A percentile compares a stretch with the other conserved stretches of the same genome.
Conservation (phyloP, 2,888 invertebrate species). For the Oasisia sp. region DNA sequence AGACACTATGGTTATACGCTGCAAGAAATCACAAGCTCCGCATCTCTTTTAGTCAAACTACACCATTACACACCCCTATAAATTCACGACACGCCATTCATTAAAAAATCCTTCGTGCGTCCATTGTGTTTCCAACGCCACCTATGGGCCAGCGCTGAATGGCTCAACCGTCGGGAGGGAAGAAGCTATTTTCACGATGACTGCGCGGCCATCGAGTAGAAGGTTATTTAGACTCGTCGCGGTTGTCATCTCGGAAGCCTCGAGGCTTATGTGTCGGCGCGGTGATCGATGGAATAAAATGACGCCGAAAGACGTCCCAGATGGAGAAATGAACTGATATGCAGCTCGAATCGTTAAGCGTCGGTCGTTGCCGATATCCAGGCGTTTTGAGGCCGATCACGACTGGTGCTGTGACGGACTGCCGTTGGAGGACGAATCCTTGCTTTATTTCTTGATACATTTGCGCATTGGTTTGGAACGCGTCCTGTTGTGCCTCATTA, state of each 20-base stretch:
- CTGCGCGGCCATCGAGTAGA: background rate
- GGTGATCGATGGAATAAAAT: background rate
- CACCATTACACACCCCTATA: too few relatives aligned
- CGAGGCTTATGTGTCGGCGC: background rate
- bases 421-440: background rate
- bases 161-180: background rate
- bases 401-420: background rate
- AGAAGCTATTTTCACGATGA: background rate
- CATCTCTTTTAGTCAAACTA: too few relatives aligned
- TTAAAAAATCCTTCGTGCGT: background rate
- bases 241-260: background rate
- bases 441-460: background rate
- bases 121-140: background rate
- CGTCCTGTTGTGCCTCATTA: background rate
- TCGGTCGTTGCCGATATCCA: background rate
- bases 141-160: background rate
- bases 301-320: conserved; percentile 4
- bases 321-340: background rate
- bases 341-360: background rate
- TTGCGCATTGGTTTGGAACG: background rate
- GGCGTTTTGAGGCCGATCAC: background rate
- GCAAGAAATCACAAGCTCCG: too few relatives aligned
- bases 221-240: background rate
- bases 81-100: background rate
- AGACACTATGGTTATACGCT: too few relatives aligned